phyloP scores from a whole-genome alignment of 2,113 vertebrate species.

The Brachyistius frenatus region DNA sequence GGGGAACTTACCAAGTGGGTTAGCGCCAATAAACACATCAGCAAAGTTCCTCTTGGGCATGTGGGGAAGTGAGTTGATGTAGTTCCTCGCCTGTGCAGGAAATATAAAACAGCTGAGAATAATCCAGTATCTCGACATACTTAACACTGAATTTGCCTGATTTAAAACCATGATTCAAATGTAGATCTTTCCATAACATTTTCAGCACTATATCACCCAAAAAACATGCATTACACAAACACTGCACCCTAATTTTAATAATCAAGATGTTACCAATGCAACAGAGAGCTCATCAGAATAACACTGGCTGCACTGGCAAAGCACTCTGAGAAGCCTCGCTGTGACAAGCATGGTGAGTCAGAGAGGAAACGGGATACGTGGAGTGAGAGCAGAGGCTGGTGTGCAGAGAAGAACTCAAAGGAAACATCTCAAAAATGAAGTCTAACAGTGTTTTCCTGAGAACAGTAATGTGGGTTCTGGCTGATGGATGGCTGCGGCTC shows the following conservation, averaged over 20 bases:
- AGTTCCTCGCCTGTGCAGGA: conserved; percentile 93
- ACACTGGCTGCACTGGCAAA: conserved; percentile 34
- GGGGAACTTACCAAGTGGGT: conserved; percentile 91
- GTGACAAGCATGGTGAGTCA: conserved; percentile 60
- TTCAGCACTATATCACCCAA: conserved; percentile 16
- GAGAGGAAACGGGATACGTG: conserved; percentile 61
- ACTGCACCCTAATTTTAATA: conserved; percentile 11
- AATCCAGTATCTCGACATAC: neutral
- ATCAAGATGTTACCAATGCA: conserved; percentile 6
- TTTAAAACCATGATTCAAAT: neutral
- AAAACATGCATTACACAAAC: conserved; percentile 13
- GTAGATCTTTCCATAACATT: neutral
- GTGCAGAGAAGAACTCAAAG: conserved; percentile 9
- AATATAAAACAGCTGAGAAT: conserved; percentile 6
- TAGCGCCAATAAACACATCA: conserved; percentile 97
- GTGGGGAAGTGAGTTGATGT: conserved; percentile 94
- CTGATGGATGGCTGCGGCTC: conserved; percentile 6
- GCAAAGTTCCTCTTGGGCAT: conserved; percentile 99
- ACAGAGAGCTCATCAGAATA: conserved; percentile 36
- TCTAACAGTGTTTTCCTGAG: neutral
- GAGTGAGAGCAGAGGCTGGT: conserved; percentile 45
- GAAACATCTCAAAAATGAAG: conserved; percentile 10
- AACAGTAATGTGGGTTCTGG: neutral
- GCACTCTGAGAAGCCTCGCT: conserved; percentile 53
- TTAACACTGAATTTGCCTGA: neutral